Conservation (phyloP, 1,140 invertebrate species). For the Heterodera carotae region DNA sequence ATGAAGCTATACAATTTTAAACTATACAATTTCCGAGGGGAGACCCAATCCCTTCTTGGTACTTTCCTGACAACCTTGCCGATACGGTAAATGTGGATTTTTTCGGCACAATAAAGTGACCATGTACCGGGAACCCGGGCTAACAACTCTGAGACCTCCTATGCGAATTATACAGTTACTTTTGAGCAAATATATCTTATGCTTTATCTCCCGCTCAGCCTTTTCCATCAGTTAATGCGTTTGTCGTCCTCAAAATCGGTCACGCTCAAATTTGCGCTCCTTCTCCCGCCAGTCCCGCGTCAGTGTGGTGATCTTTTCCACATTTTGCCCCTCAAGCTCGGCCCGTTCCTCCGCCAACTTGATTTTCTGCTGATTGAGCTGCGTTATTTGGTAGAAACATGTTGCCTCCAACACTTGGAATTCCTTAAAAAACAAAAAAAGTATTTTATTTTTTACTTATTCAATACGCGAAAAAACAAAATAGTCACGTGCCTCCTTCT, state of each 20-base stretch:
- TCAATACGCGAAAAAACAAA: too few relatives aligned
- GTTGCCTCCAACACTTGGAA: slow-evolving; percentile 24
- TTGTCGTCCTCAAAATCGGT: slow-evolving; percentile 30
- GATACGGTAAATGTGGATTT: too few relatives aligned
- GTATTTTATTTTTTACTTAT: too few relatives aligned
- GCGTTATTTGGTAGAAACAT: slow-evolving; percentile 17
- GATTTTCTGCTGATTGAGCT: slow-evolving; percentile 16
- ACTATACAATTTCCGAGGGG: too few relatives aligned
- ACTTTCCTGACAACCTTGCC: too few relatives aligned
- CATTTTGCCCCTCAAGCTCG: slow-evolving; percentile 35
- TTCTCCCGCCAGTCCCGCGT: slow-evolving; percentile 33
- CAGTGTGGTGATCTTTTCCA: slow-evolving; percentile 30
- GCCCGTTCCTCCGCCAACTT: slow-evolving; percentile 31
- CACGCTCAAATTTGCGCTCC: slow-evolving; percentile 38
- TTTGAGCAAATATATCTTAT: not conserved
- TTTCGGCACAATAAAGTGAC: too few relatives aligned
- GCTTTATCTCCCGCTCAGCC: slow-evolving; percentile 39
- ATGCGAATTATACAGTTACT: not conserved
- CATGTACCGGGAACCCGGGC: too few relatives aligned
- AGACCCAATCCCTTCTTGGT: too few relatives aligned
- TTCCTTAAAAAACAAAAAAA: slow-evolving; percentile 13
- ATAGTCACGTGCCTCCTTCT: not conserved
- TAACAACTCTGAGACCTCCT: too few relatives aligned
- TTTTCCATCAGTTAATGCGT: slow-evolving; percentile 37
- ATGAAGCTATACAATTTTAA: too few relatives aligned